Evolutionary conservation across 2,888 invertebrate genomes (phyloP).

Genomic region (Spatulosminthurus flaviceps): DNA sequence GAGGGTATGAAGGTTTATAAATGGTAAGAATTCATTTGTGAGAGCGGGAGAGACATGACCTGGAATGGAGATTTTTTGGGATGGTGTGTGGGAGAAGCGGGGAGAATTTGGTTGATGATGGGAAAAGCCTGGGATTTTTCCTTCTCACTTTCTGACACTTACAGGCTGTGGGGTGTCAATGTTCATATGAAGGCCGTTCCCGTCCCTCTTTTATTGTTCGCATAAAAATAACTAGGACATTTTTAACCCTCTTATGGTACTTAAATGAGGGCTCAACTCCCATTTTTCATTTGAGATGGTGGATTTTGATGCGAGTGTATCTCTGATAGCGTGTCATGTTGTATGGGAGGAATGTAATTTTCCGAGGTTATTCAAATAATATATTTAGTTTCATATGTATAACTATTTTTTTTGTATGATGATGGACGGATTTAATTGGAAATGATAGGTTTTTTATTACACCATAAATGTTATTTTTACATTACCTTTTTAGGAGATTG

Average conservation of each 20-base stretch:
- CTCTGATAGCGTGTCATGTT: no score
- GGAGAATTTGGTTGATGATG: not conserved
- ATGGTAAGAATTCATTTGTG: not conserved
- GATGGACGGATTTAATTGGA: no score
- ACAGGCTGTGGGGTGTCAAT: constrained; percentile 7
- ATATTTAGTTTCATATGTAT: no score
- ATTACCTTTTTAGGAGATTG: no score
- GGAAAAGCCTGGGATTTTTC: not conserved
- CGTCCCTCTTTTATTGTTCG: not conserved
- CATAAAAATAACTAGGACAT: not conserved
- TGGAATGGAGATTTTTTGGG: not conserved
- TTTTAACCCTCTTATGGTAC: not conserved
- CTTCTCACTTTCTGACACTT: not conserved
- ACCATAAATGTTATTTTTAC: no score
- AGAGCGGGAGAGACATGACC: not conserved
- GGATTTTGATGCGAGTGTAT: no score
- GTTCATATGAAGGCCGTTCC: not conserved
- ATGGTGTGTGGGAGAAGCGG: not conserved
- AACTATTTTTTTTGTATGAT: no score
- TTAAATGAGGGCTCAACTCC: not conserved
- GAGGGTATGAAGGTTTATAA: not conserved
- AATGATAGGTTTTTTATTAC: no score
- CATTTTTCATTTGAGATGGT: not conserved
- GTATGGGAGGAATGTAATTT: no score
- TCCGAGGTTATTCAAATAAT: no score